These are phyloP conservation scores for Lysandra coridon DNA, from an alignment of 2,888 invertebrate genomes.

Conservation along the genomic window DNA sequence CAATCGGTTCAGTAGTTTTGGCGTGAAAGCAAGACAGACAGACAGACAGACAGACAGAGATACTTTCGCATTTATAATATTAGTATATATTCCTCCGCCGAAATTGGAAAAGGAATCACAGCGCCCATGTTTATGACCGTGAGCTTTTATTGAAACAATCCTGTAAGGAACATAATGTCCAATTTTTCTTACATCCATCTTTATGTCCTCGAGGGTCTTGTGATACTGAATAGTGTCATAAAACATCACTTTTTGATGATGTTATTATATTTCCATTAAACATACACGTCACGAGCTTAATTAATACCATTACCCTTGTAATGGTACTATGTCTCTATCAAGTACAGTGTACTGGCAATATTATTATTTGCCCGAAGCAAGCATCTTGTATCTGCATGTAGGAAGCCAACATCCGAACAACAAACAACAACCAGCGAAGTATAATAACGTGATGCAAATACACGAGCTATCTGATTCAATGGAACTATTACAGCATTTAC, in stretches of 20 bases:
- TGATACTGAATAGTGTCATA: not conserved
- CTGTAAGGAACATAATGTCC: not conserved
- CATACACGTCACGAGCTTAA: too few relatives aligned
- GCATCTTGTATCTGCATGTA: not conserved
- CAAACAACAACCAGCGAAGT: slow-evolving; percentile 24
- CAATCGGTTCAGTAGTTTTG: too few relatives aligned
- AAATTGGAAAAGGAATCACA: slow-evolving; percentile 29
- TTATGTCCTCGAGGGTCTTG: not conserved
- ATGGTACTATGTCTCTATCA: not conserved
- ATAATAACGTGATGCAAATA: slow-evolving; percentile 15
- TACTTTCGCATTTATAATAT: too few relatives aligned
- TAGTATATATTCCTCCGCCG: not conserved
- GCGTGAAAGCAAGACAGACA: too few relatives aligned
- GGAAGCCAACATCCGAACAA: not conserved
- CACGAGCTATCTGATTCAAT: slow-evolving; percentile 23
- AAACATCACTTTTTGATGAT: not conserved
- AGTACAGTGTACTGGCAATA: not conserved
- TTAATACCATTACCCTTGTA: too few relatives aligned
- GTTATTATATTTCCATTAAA: not conserved
- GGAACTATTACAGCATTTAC: not conserved
- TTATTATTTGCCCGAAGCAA: slow-evolving; percentile 7
- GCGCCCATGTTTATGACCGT: slow-evolving; percentile 17
- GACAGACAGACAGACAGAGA: too few relatives aligned
- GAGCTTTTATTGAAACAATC: not conserved
- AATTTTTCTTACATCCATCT: slow-evolving; percentile 11